These are phyloP conservation scores for Petromus typicus DNA, from an alignment of 2,113 vertebrate species.

Conservation along the genomic window DNA sequence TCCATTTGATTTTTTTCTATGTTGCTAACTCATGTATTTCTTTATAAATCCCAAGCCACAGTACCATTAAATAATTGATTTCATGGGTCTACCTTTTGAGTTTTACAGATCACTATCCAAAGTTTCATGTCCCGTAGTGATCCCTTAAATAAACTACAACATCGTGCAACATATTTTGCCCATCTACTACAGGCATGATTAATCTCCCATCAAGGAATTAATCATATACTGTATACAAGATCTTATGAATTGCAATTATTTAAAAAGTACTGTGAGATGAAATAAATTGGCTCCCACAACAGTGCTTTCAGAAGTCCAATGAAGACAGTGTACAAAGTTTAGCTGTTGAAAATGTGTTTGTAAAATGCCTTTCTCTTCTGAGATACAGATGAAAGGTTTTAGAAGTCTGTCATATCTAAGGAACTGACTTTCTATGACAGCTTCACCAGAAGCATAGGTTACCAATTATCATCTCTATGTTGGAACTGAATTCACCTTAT, in stretches of 20 bases:
- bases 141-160: conserved; percentile 43
- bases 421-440: conserved; percentile 9
- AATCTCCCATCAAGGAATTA: background rate
- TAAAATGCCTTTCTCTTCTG: background rate
- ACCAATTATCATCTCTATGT: conserved; percentile 9
- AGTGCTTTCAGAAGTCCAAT: background rate
- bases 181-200: background rate
- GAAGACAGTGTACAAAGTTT: background rate
- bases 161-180: conserved; percentile 22
- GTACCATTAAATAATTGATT: conserved; percentile 60
- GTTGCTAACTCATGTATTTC: conserved; percentile 60
- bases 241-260: background rate
- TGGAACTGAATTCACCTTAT: background rate
- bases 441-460: conserved; percentile 28
- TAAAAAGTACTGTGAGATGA: conserved; percentile 20
- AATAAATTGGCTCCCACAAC: background rate
- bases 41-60: conserved; percentile 38
- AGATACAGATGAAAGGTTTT: conserved; percentile 5
- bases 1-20: conserved; percentile 62
- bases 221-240: background rate
- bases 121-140: background rate
- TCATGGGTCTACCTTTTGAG: conserved; percentile 11
- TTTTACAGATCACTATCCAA: conserved; percentile 37
- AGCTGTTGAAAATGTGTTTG: background rate
- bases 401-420: background rate